Evolutionary conservation across 2,113 vertebrate genomes (phyloP).

Genomic region (Notechis scutatus): DNA sequence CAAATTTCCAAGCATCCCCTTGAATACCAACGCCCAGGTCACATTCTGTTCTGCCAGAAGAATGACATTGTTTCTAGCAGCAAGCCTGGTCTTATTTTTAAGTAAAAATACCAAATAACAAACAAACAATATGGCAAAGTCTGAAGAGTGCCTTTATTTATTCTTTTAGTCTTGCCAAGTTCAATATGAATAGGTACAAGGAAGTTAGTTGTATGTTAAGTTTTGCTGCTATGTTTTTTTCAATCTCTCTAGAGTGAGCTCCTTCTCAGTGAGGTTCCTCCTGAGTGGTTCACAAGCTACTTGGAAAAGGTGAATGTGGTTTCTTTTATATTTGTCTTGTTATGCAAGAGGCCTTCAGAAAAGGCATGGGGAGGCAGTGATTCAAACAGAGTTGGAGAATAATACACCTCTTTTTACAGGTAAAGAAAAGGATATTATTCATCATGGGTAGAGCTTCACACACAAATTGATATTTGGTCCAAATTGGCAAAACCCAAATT

Average conservation of each 20-base stretch:
- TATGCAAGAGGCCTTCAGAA: not conserved
- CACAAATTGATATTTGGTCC: not conserved
- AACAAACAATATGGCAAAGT: not conserved
- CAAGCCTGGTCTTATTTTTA: not conserved
- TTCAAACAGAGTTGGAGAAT: not conserved
- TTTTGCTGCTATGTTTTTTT: constrained; percentile 22
- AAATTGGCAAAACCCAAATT: not conserved
- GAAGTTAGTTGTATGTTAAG: not conserved
- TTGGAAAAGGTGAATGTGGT: constrained; percentile 83
- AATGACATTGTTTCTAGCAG: not conserved
- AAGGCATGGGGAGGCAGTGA: not conserved
- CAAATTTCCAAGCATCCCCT: not conserved
- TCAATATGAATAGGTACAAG: not conserved
- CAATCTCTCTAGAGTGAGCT: constrained; percentile 21
- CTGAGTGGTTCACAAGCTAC: constrained; percentile 92
- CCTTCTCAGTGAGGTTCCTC: constrained; percentile 74
- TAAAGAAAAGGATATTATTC: not conserved
- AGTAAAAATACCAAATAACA: not conserved
- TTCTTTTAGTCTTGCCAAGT: not conserved
- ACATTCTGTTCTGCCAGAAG: not conserved
- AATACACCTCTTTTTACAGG: not conserved
- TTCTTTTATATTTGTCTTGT: constrained; percentile 6
- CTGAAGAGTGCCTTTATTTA: not conserved
- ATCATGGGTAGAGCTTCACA: not conserved
- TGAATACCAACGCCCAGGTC: not conserved